Evolutionary conservation across 2,113 vertebrate genomes (phyloP).

Genomic region (Peromyscus maniculatus): DNA sequence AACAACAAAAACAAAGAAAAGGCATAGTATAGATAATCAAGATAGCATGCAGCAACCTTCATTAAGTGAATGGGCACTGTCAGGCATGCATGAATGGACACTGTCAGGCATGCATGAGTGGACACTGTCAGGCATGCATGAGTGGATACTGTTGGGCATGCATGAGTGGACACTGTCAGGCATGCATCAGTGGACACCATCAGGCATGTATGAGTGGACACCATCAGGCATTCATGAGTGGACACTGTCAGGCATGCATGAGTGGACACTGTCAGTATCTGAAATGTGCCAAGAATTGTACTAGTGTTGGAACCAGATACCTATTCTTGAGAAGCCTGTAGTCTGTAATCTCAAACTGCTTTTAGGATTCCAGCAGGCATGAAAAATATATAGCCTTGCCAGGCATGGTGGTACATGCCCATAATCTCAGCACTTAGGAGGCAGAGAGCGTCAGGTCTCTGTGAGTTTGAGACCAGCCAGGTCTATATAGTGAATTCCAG

Average conservation of each 20-base stretch:
- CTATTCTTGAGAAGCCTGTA: not conserved
- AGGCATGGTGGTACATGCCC: not conserved
- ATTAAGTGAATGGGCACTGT: not conserved
- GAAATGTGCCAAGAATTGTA: not conserved
- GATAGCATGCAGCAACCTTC: not conserved
- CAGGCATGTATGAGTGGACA: no score
- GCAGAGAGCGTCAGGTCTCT: not conserved
- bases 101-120: no score
- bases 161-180: no score
- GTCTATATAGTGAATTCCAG: not conserved
- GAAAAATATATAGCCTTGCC: no score
- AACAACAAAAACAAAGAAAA: not conserved
- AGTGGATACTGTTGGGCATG: no score
- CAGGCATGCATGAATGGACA: no score
- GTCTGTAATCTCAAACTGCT: not conserved
- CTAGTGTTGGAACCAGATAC: not conserved
- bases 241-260: no score
- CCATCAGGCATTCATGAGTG: no score
- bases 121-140: no score
- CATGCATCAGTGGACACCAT: no score
- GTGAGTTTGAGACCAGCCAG: not conserved
- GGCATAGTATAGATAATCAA: not conserved
- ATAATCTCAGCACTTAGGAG: not conserved
- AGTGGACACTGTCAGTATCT: not conserved
- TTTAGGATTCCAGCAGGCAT: not conserved